These are phyloP conservation scores for Propithecus perrieri DNA, from an alignment of 2,797 vertebrate genomes.

Conservation along the genomic window DNA sequence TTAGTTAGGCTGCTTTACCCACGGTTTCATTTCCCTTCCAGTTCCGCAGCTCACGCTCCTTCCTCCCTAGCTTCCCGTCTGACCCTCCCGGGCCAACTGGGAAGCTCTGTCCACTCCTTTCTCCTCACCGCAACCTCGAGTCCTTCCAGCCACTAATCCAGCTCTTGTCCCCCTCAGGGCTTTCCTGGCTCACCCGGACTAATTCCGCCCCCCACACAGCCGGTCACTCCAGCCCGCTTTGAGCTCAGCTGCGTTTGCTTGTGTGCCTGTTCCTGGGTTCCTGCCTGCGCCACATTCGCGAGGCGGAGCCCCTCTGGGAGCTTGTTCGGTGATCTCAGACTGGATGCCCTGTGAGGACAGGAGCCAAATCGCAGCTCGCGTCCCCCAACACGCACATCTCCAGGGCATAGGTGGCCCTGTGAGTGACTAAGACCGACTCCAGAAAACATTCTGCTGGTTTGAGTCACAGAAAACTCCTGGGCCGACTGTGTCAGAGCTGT, in stretches of 20 bases:
- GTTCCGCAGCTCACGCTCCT: background rate
- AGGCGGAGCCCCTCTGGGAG: accelerated
- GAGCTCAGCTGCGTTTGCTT: background rate
- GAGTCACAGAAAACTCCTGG: background rate
- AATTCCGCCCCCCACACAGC: accelerated
- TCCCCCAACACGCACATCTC: background rate
- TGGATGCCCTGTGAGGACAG: background rate
- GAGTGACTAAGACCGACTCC: background rate
- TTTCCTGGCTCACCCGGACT: background rate
- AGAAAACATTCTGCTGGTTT: background rate
- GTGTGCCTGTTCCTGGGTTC: background rate
- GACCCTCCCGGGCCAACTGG: background rate
- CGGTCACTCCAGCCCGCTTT: background rate
- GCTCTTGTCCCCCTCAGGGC: background rate
- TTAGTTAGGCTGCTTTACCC: conserved; percentile 20
- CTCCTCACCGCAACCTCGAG: no score
- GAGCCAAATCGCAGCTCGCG: background rate
- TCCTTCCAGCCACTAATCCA: background rate
- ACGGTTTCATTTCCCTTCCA: conserved; percentile 64
- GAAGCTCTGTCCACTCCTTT: background rate
- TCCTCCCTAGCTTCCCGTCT: background rate
- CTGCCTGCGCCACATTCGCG: background rate
- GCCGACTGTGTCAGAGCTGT: background rate
- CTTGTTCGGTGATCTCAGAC: background rate
- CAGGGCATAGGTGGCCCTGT: background rate